Base-by-base conservation (phyloP, 2,113 vertebrate genomes). In the Tragelaphus scriptus region DNA sequence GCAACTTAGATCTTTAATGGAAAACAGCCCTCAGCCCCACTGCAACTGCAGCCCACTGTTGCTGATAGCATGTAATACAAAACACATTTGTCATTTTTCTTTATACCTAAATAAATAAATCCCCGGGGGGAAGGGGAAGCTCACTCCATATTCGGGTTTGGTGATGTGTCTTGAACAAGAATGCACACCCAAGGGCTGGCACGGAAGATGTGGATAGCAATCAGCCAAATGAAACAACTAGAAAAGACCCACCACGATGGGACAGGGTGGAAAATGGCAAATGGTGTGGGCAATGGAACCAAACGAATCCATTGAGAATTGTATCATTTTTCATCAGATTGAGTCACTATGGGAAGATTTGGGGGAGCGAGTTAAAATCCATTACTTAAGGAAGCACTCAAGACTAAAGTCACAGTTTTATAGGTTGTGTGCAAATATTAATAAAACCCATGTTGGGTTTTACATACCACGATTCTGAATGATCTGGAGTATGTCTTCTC, bases 221-320 rank as follows among this genome's bases (percentile, higher is more conserved):
- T 44, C 4, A 17, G 97, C 97, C 89, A 93, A 98, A 56, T 2
- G 8, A 47, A 97, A 94, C 88, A n/a, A 56, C 58, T 49, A 3
- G 25, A 0, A 88, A 5, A 92, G 97, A 92, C 95, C 98, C 75
- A 61, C 98, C 97, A 49, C 88, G 0, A 5, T 36, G 97, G 98
- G 97, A 96, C 93, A 81, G 92, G 91, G 93, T 96, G 97, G 97
- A 98, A 95, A 93, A 85, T 9, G 88, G 98, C 95, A 14, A 90
- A 63, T 61, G 40, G 90, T 94, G 94, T 58, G 65, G 84, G 98
- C 97, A 75, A 65, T 63, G 82, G 96, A 98, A 95, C 91, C 92
- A 94, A 97, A 98, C 44, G 92, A 97, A 97, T 97, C 99, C 98
- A 98, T 97, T 21, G 96, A 97, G 98, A 97, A 97, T 97, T 98